Base-by-base conservation (phyloP, 2,888 invertebrate species). In the Xylota segnis region DNA sequence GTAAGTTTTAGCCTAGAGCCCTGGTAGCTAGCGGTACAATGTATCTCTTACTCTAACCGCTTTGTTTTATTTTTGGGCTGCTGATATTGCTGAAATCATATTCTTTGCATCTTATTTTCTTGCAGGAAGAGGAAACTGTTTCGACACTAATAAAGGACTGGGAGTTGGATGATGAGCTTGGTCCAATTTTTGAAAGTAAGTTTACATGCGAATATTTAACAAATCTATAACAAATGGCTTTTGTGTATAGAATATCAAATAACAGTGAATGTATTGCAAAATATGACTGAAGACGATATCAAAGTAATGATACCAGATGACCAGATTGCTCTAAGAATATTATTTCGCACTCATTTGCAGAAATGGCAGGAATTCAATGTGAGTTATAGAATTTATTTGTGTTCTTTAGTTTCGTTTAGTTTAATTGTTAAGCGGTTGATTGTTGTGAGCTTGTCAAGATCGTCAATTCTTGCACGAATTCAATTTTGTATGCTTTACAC, bases 361-460 rank as follows among this genome's bases (percentile, higher is more conserved):
- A 65, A 34, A 5, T 65, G 65, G 65, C 65, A 65, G 5, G 18
- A 23, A 5, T 7, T n/a, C 6, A 65, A 23, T 18, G 65, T 65
- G n/a, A 65, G 47, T 32, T 5, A 29, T 9, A 45, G 16, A 45
- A 2, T 16, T 43, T 43, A 43, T 5, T n/a, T 43, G 2, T 14
- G 12, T 34, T 7, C 9, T 34, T 34, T 34, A n/a, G n/a, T n/a
- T n/a, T n/a, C n/a, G n/a, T n/a, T n/a, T n/a, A n/a, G n/a, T n/a
- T n/a, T n/a, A n/a, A n/a, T n/a, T n/a, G n/a, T n/a, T n/a, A n/a
- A n/a, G n/a, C n/a, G n/a, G n/a, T n/a, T n/a, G n/a, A n/a, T n/a
- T n/a, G n/a, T n/a, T n/a, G n/a, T n/a, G n/a, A n/a, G n/a, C n/a
- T n/a, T n/a, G n/a, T n/a, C n/a, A n/a, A n/a, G n/a, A n/a, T n/a